Evolutionary conservation across 2,888 invertebrate species (phyloP), one percentile per base, ranked within the genome.

Genomic region (Metellina segmentata): DNA sequence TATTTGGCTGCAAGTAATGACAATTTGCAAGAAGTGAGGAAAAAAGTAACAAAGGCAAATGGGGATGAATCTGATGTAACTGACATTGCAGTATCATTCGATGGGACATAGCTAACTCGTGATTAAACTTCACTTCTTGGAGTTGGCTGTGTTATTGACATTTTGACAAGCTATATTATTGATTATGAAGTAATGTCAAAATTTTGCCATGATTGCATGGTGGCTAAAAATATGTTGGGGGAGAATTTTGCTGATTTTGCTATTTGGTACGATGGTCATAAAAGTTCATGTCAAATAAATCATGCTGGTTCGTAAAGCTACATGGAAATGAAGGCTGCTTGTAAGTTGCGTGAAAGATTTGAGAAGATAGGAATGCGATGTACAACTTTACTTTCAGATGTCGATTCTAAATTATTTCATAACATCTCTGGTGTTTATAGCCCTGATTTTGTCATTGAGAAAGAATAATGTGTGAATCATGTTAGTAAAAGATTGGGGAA

Each of bases 211-310:
- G n/a, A n/a, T n/a, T n/a, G n/a, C 61, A 6, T 9, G 6, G 7
- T 7, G 1, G n/a, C 61, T 19, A 72, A 53, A 81, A 48, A 6
- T 6, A 53, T 72, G 0, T 53, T 61, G 7, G 81, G 74, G 8
- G 88, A 81, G 53, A 16, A 72, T 34, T 48, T 61, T n/a, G 48
- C 81, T 13, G 81, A 88, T 48, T 81, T 48, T 72, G 11, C 71
- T 1, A n/a, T 88, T n/a, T 74, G 74, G 81, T 74, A 61, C 48
- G 48, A 88, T 53, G 74, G 88, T 9, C 88, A 88, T 49, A 74
- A 53, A 53, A 8, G 5, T 19, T 8, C n/a, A 11, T 81, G 81
- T 20, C 7, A 49, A 5, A 81, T n/a, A n/a, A n/a, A n/a, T n/a
- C n/a, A n/a, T n/a, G n/a, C n/a, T n/a, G n/a, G n/a, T n/a, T n/a